Percentiles rank a stretch among this genome's conserved stretches.
Conservation (phyloP, 30 jellyfish, hydroid and myxozoan genomes). For the Hydractinia symbiolongicarpus region DNA sequence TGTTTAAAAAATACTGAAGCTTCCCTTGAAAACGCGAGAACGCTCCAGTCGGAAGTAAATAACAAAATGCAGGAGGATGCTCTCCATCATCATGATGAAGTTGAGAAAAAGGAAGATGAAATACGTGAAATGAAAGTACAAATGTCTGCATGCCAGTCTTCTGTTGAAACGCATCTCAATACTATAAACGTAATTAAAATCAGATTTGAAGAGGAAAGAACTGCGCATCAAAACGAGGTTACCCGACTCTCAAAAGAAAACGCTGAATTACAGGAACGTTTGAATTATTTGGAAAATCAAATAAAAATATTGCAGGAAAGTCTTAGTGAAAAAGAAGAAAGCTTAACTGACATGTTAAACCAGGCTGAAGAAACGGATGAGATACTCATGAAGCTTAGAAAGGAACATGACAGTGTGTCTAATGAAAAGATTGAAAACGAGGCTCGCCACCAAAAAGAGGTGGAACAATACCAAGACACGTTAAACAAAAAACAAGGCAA, state of each 20-base stretch:
- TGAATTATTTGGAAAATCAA: not conserved
- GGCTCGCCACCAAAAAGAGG: not conserved
- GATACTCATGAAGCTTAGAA: not conserved
- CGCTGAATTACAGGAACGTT: not conserved
- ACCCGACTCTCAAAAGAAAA: too few relatives aligned
- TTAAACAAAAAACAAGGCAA: slow-evolving; percentile 14
- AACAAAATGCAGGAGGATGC: not conserved
- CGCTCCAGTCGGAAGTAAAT: not conserved
- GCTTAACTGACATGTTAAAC: slow-evolving; percentile 6
- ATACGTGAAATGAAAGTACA: not conserved
- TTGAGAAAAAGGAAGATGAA: not conserved
- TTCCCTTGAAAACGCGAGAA: not conserved
- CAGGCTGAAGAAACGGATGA: slow-evolving; percentile 27
- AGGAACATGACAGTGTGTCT: not conserved
- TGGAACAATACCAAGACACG: not conserved
- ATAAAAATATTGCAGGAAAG: not conserved
- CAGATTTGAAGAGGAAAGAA: not conserved
- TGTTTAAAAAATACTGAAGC: not conserved
- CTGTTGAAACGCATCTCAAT: not conserved
- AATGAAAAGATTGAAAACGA: not conserved
- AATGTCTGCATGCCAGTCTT: too few relatives aligned
- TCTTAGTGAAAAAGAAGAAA: not conserved
- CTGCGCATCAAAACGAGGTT: not conserved
- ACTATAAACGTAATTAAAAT: not conserved
- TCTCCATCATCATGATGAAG: not conserved